Evolutionary conservation across 2,113 vertebrate genomes (phyloP).

Genomic region (Plecotus auritus): DNA sequence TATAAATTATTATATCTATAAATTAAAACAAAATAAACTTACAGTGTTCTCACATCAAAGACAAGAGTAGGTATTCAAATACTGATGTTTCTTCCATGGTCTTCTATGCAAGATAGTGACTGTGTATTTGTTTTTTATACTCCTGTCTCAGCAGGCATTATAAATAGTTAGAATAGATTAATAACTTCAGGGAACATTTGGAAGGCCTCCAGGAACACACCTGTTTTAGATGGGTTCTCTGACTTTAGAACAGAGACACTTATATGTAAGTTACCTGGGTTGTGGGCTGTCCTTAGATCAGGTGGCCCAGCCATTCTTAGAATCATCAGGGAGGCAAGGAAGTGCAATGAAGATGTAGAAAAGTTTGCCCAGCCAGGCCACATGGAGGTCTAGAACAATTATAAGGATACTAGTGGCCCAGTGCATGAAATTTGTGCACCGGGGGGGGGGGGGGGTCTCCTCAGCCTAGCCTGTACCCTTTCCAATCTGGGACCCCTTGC

Average conservation of each 20-base stretch:
- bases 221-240: not conserved
- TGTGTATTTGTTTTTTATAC: not conserved
- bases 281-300: not conserved
- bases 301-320: not conserved
- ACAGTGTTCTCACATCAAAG: not conserved
- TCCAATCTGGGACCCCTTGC: too few species aligned
- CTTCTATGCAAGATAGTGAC: not conserved
- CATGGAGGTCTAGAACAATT: not conserved
- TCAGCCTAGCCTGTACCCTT: too few species aligned
- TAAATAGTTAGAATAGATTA: not conserved
- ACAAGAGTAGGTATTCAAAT: not conserved
- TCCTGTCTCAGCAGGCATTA: not conserved
- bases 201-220: not conserved
- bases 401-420: not conserved
- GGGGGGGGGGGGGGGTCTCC: too few species aligned
- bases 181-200: not conserved
- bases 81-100: not conserved
- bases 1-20: not conserved
- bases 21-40: not conserved
- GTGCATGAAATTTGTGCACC: too few species aligned
- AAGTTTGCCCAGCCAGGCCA: not conserved
- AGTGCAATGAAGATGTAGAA: too few species aligned
- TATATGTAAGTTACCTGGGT: not conserved
- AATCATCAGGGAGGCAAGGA: not conserved
- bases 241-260: not conserved